These are phyloP conservation scores for Caenorhabditis angaria DNA, from an alignment of 2,888 invertebrate species.

Conservation along the genomic window DNA sequence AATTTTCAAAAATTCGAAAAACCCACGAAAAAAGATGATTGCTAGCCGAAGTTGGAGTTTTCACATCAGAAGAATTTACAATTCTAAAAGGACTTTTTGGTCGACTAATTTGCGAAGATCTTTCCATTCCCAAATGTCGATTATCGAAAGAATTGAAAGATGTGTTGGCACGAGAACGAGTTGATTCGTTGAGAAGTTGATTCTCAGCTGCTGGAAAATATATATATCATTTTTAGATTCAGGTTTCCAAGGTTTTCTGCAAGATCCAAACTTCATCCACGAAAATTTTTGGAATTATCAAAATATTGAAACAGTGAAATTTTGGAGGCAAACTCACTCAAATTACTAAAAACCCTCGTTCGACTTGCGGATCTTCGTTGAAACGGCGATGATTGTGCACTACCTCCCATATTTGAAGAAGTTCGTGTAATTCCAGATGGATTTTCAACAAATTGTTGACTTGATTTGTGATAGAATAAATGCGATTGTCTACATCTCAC, in stretches of 20 bases:
- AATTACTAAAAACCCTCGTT: constrained; percentile 22
- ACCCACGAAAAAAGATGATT: constrained; percentile 40
- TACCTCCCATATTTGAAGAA: neutral
- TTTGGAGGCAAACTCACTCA: constrained; percentile 23
- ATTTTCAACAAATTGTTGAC: no score
- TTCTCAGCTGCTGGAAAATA: constrained; percentile 20
- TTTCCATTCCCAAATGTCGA: constrained; percentile 19
- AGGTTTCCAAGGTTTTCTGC: neutral
- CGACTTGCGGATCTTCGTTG: constrained; percentile 25
- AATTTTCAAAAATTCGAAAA: no score
- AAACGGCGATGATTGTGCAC: constrained; percentile 29
- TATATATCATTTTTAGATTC: neutral
- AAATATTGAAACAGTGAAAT: constrained; percentile 6
- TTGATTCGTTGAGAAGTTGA: constrained; percentile 11
- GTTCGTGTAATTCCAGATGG: neutral
- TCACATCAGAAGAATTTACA: neutral
- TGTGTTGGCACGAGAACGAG: constrained; percentile 31
- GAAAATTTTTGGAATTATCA: neutral
- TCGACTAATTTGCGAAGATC: constrained; percentile 9
- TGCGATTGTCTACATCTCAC: constrained; percentile 37
- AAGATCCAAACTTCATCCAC: neutral
- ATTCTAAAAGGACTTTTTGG: constrained; percentile 19
- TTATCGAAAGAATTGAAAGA: constrained; percentile 26
- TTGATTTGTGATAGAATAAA: constrained; percentile 12
- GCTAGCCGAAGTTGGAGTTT: constrained; percentile 25